Evolutionary conservation across 2,113 vertebrate species (phyloP), one percentile per base, ranked within the genome.

Genomic region (Tangachromis dhanisi): DNA sequence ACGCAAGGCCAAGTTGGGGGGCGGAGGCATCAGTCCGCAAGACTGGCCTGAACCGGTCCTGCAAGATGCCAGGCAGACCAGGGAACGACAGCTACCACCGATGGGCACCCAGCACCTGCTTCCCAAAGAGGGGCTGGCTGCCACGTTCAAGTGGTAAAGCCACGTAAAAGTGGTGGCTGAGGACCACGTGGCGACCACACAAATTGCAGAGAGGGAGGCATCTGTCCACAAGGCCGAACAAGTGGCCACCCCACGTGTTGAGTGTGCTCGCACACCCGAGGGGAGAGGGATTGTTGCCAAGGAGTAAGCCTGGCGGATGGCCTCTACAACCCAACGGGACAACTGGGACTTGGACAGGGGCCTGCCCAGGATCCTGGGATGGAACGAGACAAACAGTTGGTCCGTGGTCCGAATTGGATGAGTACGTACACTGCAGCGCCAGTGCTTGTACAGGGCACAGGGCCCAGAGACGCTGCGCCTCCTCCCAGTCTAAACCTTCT

Each of bases 361-460:
- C 21, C 53, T 12, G 53, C 2, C 53, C 0, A 54, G 53, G 10
- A 55, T 12, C 53, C 53, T 54, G n/a, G 53, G 0, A 24, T 54
- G 53, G 53, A 7, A 24, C 6, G 0, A 54, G 0, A 54, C 53
- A 54, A 24, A 54, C 53, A 12, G 53, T 54, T 54, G 4, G 6
- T 12, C n/a, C 4, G 0, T 54, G 5, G 51, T 54, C 6, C 2
- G 0, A 54, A 1, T 55, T 0, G 10, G 0, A 10, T 55, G 1
- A 55, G 53, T 55, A 55, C 2, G 0, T 54, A 0, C n/a, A 0
- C 33, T 51, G 5, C 45, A 54, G 0, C 0, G 0, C 53, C 53
- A 24, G 10, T 55, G 53, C 53, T 54, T 24, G 4, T 24, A 54
- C 0, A 0, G n/a, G 51, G n/a, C 53, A 54, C 0, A 12, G 53